Percentiles rank a stretch among this genome's conserved stretches.
Evolutionary conservation across 2,888 invertebrate species (phyloP).

Genomic region (Brenthis hecate): DNA sequence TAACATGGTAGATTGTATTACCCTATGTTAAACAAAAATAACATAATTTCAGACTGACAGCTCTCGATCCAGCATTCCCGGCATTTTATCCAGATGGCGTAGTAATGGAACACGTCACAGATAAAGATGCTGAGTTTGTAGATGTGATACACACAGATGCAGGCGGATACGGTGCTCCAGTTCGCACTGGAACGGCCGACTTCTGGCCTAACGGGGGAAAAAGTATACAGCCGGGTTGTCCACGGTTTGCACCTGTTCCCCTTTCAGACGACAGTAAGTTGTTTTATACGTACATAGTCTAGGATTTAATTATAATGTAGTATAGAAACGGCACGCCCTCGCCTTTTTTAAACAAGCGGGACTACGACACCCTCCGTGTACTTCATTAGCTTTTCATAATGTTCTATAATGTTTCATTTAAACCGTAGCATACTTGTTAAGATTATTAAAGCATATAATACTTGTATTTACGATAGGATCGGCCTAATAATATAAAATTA

Average conservation of each 20-base stretch:
- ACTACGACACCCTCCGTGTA: too few species aligned
- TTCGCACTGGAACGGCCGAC: constrained; percentile 81
- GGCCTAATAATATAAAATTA: too few species aligned
- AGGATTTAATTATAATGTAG: not conserved
- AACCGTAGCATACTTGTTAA: too few species aligned
- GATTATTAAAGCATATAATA: too few species aligned
- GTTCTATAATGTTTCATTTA: too few species aligned
- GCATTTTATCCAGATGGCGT: constrained; percentile 80
- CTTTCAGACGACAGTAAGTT: constrained; percentile 77
- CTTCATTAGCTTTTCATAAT: too few species aligned
- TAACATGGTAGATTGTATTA: too few species aligned
- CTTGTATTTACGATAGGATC: too few species aligned
- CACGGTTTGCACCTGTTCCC: constrained; percentile 74
- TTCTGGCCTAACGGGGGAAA: constrained; percentile 85
- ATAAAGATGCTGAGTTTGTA: constrained; percentile 82
- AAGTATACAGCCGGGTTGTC: constrained; percentile 83
- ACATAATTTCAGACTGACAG: constrained; percentile 72
- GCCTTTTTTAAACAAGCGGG: too few species aligned
- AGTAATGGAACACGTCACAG: constrained; percentile 74
- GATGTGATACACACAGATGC: constrained; percentile 88
- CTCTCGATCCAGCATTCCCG: constrained; percentile 84
- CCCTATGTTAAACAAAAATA: too few species aligned
- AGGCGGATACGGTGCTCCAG: constrained; percentile 83
- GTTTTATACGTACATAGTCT: not conserved
- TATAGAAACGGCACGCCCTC: too few species aligned